Evolutionary conservation across 2,888 invertebrate species (phyloP), one percentile per base, ranked within the genome.

Genomic region (Cerceris rybyensis): DNA sequence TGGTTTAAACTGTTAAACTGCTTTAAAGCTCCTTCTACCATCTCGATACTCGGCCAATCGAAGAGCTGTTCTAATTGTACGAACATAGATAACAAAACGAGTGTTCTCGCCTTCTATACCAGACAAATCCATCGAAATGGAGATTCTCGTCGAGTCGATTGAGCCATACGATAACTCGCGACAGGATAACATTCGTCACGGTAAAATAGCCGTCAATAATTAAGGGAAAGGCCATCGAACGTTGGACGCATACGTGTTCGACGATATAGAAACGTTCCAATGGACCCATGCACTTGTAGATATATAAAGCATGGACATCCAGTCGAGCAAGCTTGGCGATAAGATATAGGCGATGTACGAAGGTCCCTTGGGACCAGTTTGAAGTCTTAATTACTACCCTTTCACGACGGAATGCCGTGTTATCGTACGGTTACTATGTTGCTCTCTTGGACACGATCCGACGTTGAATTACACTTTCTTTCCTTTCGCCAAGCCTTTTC

Each of bases 361-460:
- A 77, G 76, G 80, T 76, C 81, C 65, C 82, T 64, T 72, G 79
- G 82, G 84, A 84, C 87, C 86, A 84, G 89, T 87, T 28, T 86
- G 86, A 90, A 86, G 87, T 89, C 90, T 91, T 90, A 91, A 91
- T 90, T 90, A 91, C 89, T 87, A 71, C 69, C 70, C 80, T 81
- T 82, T 80, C 86, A 74, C 71, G 60, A 52, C 67, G 85, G 85
- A 86, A 85, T 86, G 83, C 71, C 71, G 75, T 75, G 81, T 84
- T 84, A 84, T 84, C 84, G 83, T 70, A 59, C 78, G 77, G 78
- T 83, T 83, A 84, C 81, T 84, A n/a, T n/a, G 81, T 75, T 73
- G 57, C 63, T 43, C 52, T 60, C 61, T 66, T 75, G 81, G 78
- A 66, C 73, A 77, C 78, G 63, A 43, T 69, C 76, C 61, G 72